Base-by-base conservation (phyloP, 2,888 invertebrate genomes). In the Marasmarcha lunaedactyla region DNA sequence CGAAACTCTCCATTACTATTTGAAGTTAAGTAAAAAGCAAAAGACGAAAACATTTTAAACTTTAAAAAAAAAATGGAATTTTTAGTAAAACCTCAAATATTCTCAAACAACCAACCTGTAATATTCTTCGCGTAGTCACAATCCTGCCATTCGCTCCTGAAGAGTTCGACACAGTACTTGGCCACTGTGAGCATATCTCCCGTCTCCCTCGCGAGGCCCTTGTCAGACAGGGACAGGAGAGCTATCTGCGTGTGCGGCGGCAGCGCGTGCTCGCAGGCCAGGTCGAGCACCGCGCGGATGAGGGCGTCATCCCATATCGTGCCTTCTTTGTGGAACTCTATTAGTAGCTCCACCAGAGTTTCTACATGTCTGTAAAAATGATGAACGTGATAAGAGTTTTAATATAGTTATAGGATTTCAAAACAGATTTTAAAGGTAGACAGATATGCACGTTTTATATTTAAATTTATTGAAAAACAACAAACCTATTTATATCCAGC, bases 321-420 rank as follows among this genome's bases (percentile, higher is more conserved):
- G 11, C 76, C 73, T 6, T 72, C 76, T 38, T 67, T 66, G 58
- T 69, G 62, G 60, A 67, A 72, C 14, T 64, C 57, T 0, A 52
- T 54, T 6, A 79, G 44, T 0, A 70, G 68, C 1, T 41, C 36
- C 20, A 69, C 63, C 5, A 78, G 39, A 0, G 45, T 53, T 36
- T 70, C 49, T 33, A 71, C 55, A 35, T 63, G 59, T 1, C 79
- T 81, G 57, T 0, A 46, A 51, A 25, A 15, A 25, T n/a, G n/a
- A n/a, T n/a, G n/a, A n/a, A n/a, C n/a, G n/a, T n/a, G n/a, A n/a
- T n/a, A n/a, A n/a, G n/a, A n/a, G n/a, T n/a, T n/a, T n/a, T n/a
- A n/a, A 25, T 25, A 25, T 6, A 25, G 25, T 25, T 25, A 25
- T 25, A 25, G 5, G 9, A 25, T 5, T n/a, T 30, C 6, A 30